Base-by-base conservation (phyloP, 2,797 vertebrate genomes). In the Argyrosomus regius region DNA sequence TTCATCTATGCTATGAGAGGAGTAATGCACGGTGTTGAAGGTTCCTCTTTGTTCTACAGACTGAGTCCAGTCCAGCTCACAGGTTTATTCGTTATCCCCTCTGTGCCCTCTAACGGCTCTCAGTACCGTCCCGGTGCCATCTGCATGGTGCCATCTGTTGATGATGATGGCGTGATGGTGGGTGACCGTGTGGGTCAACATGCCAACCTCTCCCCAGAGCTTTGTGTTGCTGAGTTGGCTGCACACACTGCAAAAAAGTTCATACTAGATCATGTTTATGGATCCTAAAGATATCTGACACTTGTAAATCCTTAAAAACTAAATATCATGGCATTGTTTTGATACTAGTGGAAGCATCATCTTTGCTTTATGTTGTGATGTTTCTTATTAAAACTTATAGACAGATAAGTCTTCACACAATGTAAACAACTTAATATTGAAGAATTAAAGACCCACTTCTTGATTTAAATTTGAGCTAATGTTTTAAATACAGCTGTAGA, bases 101-200 rank as follows among this genome's bases (percentile, higher is more conserved):
- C 50, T 60, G 35, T 62, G 60, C 39, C 60, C 71, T 66, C 45
- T 63, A 84, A 65, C n/a, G 20, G 78, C 60, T 54, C 75, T 73
- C 43, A 10, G 41, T 13, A 18, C 52, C 58, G n/a, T 75, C 65
- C 67, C 72, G 10, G 31, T 68, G 65, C 84, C 86, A 85, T 84
- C 82, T 87, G 87, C 69, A 67, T 68, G 53, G 31, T 52, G 67
- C 86, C 88, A 88, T 87, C 87, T 87, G 89, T 57, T 73, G 50
- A 59, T 24, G 48, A 66, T 28, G 71, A 43, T 56, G 61, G 57
- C 24, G 52, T 64, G 50, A 58, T 62, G 45, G 20, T 8, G 58
- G 62, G 58, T 67, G 61, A 74, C 59, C 20, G 73, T 61, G 31
- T 8, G 74, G 69, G 76, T 81, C 75, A 72, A 63, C 18, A 10